Evolutionary conservation across 2,797 vertebrate species (phyloP).

Genomic region (Anguilla marmorata): DNA sequence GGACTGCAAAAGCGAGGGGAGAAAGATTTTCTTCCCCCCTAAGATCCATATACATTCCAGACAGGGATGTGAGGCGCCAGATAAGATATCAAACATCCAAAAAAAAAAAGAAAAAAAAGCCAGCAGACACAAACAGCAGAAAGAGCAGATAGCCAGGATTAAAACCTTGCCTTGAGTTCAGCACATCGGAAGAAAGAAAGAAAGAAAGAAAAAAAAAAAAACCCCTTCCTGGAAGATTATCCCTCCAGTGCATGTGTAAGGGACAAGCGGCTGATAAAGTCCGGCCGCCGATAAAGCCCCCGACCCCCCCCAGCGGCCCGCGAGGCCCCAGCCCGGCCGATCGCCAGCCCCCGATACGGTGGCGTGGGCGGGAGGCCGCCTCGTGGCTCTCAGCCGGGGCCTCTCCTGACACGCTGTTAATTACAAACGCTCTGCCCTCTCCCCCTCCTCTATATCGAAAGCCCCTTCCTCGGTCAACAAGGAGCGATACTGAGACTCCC

Average conservation of each 20-base stretch:
- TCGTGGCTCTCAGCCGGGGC: background rate
- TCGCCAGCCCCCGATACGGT: constrained; percentile 52
- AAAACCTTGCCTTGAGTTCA: constrained; percentile 41
- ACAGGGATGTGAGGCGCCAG: constrained; percentile 8
- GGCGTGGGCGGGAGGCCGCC: constrained; percentile 29
- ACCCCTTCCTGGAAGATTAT: constrained; percentile 55
- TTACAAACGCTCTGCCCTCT: constrained; percentile 46
- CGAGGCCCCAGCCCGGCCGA: constrained; percentile 46
- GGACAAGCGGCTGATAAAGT: constrained; percentile 67
- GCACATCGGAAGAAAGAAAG: constrained; percentile 51
- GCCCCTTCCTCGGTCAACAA: constrained; percentile 34
- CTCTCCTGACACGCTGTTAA: constrained; percentile 57
- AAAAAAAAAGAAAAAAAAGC: background rate
- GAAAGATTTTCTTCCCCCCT: background rate
- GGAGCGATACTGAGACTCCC: constrained; percentile 26
- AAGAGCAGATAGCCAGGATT: constrained; percentile 10
- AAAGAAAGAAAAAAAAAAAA: constrained; percentile 40
- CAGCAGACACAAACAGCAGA: constrained; percentile 10
- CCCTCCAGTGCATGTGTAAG: constrained; percentile 63
- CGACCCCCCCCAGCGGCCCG: constrained; percentile 60
- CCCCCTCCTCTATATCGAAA: constrained; percentile 32
- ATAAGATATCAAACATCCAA: constrained; percentile 24
- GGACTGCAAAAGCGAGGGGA: background rate
- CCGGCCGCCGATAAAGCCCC: constrained; percentile 59
- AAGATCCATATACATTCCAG: background rate